A percentile compares a stretch with the other conserved stretches of the same genome.
Evolutionary conservation across 1,140 invertebrate genomes (phyloP).

Genomic region (Cydia fagiglandana): DNA sequence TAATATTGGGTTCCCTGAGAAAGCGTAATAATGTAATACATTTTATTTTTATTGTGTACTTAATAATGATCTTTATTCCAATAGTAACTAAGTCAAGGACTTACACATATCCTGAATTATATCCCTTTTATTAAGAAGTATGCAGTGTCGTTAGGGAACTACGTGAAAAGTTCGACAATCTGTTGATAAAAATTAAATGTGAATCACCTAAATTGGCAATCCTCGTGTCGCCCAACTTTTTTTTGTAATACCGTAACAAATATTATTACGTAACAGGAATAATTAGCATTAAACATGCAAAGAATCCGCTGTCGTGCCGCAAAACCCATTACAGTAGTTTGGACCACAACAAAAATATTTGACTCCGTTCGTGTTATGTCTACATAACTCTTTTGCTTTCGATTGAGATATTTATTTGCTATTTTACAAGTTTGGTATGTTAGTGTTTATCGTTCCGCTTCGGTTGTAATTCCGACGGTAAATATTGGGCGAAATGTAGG

Average conservation of each 20-base stretch:
- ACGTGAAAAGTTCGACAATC: no score
- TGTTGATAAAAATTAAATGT: no score
- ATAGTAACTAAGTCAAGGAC: no score
- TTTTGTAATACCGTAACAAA: neutral
- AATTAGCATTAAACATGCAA: constrained; percentile 14
- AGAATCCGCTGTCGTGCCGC: constrained; percentile 18
- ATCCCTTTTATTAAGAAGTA: no score
- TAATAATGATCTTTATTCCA: no score
- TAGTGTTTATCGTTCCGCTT: constrained; percentile 28
- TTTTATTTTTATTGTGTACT: no score
- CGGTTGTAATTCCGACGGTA: constrained; percentile 29
- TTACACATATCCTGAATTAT: no score
- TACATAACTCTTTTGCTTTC: constrained; percentile 53
- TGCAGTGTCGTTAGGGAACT: no score
- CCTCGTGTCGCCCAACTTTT: neutral
- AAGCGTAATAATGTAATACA: no score
- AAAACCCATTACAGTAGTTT: constrained; percentile 23
- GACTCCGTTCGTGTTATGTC: constrained; percentile 48
- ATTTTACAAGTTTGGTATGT: constrained; percentile 57
- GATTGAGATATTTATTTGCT: constrained; percentile 69
- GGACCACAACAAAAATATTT: constrained; percentile 39
- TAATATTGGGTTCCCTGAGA: no score
- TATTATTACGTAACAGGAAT: constrained; percentile 4
- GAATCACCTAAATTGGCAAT: neutral
- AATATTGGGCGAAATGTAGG: constrained; percentile 32